Base-by-base conservation (phyloP, 2,113 vertebrate genomes). In the Coryphaenoides rupestris region DNA sequence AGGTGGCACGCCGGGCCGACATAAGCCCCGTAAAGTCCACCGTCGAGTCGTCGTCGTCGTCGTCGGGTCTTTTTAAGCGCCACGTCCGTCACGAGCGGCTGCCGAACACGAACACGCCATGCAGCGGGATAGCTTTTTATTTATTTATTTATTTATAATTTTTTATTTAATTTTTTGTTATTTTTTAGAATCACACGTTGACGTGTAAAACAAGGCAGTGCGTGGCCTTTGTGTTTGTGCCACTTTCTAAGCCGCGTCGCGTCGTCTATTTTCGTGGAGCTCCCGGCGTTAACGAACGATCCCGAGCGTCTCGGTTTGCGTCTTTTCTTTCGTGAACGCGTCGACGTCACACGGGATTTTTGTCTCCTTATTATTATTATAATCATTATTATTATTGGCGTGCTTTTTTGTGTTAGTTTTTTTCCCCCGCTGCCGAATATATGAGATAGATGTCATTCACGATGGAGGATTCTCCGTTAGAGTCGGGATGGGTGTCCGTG, bases 401-500 rank as follows among this genome's bases (percentile, higher is more conserved):
- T 58, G 26, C 3, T 63, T 15, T 21, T 16, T 3, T 4, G 52
- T 10, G 5, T 19, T 2, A 19, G 4, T 22, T 5, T 52, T 14
- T 26, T 64, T 21, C 10, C 17, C 46, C 19, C 2, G 28, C 40
- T 54, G 47, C 66, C 70, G 75, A 59, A 80, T 81, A 71, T n/a
- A n/a, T n/a, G n/a, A n/a, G n/a, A n/a, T n/a, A 69, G 73, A 95
- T 96, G 95, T 94, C 95, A 73, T 93, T 92, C 87, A 89, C 92
- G 9, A 89, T 96, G 88, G 96, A 98, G 83, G 95, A 98, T 71
- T 90, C 92, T 64, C 74, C n/a, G n/a, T n/a, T 98, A 56, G 96
- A 98, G 89, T 93, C 94, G 66, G 96, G 92, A 24, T 98, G 96
- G 95, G 95, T 98, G 55, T 95, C 95, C 2, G 95, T 98, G 9